Conservation (phyloP, 2,113 vertebrate species). For the Poeciliopsis prolifica region DNA sequence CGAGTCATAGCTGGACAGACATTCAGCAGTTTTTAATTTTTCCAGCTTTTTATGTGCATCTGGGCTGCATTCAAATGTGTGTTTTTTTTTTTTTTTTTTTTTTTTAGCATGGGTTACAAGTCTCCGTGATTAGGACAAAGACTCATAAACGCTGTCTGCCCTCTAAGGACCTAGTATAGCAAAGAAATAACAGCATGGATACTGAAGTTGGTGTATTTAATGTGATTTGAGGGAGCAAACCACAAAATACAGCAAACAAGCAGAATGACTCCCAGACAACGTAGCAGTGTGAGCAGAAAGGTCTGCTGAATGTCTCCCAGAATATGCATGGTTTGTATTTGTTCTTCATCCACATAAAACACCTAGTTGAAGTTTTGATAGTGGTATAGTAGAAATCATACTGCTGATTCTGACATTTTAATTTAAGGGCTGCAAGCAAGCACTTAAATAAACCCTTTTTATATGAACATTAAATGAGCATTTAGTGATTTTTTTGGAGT, state of each 20-base stretch:
- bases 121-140: conserved; percentile 48
- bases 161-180: conserved; percentile 28
- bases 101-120: conserved; percentile 37
- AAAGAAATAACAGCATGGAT: conserved; percentile 60
- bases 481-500: too few species aligned
- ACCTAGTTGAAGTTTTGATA: neutral
- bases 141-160: conserved; percentile 51
- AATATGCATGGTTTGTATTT: neutral
- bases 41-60: conserved; percentile 11
- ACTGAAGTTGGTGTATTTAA: conserved; percentile 45
- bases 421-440: neutral
- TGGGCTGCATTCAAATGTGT: conserved; percentile 6
- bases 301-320: too few species aligned
- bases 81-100: conserved; percentile 9
- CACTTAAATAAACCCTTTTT: too few species aligned
- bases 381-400: neutral
- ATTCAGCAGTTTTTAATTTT: conserved; percentile 28
- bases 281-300: neutral
- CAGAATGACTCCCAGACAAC: conserved; percentile 2
- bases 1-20: conserved; percentile 29
- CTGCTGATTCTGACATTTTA: neutral
- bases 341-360: neutral
- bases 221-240: conserved; percentile 18
- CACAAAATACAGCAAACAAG: conserved; percentile 29
- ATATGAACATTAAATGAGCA: neutral